Base-by-base conservation (phyloP, 2,113 vertebrate genomes). In the Peromyscus leucopus region DNA sequence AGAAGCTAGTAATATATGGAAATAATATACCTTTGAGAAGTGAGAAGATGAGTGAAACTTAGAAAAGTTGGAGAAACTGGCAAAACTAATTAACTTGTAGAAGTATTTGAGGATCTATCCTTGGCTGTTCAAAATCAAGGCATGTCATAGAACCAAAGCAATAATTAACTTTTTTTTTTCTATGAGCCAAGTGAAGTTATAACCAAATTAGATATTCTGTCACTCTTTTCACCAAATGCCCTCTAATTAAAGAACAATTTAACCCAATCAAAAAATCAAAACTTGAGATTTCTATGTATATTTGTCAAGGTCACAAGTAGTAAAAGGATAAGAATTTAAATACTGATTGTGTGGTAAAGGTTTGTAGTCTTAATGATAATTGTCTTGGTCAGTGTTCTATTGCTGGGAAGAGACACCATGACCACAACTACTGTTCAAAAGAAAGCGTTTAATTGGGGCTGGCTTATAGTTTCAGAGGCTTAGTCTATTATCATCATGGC, bases 1-100 rank as follows among this genome's bases (percentile, higher is more conserved):
- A 57, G 55, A 82, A 94, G 4, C 28, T 26, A 48, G 24, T 87
- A 9, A 17, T 92, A 75, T 84, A 75, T 89, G 19, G 13, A 95
- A 89, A 93, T 88, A 78, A 89, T 48, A 87, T 92, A 51, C 13
- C 28, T 55, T 89, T 46, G 39, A 97, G 15, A 84, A 90, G 94
- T 93, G 17, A 94, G 39, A 96, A 71, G 24, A 21, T 15, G 21
- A 93, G 22, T 13, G 13, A 93, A 82, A 28, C 26, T 90, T 13
- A 48, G 65, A 15, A 69, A 79, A 7, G 16, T 84, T 39, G 28
- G 85, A 90, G 74, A 91, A 75, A 48, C 39, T 84, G 61, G 3
- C 10, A 79, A 74, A 74, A 28, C 11, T 28, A 79, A 33, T 5
- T 24, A 89, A 31, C 7, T 16, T 82, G 26, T 22, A 93, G 24